These are phyloP conservation scores for Heliopora coerulea DNA, from an alignment of 92 coral and sea anemone genomes.

Conservation along the genomic window DNA sequence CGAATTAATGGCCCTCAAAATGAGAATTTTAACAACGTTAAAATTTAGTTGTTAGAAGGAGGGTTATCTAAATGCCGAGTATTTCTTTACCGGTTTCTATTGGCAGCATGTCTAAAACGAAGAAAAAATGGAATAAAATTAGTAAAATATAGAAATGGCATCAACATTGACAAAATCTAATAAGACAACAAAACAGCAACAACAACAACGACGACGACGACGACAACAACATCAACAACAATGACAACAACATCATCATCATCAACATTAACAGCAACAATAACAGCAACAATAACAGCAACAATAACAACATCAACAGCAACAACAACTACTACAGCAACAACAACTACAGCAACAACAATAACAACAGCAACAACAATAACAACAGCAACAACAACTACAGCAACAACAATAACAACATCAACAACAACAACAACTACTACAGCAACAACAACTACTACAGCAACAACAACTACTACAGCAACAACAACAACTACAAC, in stretches of 20 bases:
- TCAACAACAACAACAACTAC: not conserved
- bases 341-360: not conserved
- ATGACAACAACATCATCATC: too few species aligned
- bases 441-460: too few species aligned
- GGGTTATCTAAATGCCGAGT: not conserved
- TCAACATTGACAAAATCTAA: too few species aligned
- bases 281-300: not conserved
- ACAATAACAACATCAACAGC: not conserved
- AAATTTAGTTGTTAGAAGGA: not conserved
- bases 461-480: not conserved
- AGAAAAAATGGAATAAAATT: not conserved
- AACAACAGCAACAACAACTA: not conserved
- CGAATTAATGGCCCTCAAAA: not conserved
- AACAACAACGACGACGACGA: too few species aligned
- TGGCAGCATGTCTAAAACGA: constrained; percentile 27
- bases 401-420: not conserved
- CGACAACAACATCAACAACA: too few species aligned
- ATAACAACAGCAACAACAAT: not conserved
- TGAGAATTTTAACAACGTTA: not conserved
- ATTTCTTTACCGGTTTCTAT: not conserved
- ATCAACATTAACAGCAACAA: too few species aligned
- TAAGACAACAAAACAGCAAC: too few species aligned
- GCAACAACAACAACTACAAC: not conserved
- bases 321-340: not conserved
- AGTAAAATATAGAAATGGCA: not conserved